A percentile compares a stretch with the other conserved stretches of the same genome.
Conservation (phyloP, 2,888 invertebrate genomes). For the Nymphalis polychloros region DNA sequence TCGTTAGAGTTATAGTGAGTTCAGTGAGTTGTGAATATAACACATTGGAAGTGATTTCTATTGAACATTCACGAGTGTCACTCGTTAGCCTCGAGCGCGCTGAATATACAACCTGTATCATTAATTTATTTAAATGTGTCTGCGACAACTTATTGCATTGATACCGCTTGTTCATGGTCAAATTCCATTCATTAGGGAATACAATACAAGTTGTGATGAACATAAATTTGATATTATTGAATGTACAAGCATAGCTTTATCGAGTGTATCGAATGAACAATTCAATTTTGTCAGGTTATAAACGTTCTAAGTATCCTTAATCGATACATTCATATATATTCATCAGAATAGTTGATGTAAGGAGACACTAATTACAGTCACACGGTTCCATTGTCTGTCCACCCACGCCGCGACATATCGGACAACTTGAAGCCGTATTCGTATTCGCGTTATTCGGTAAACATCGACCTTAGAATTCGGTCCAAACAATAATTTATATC, state of each 20-base stretch:
- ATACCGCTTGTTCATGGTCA: conserved; percentile 61
- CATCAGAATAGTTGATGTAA: conserved; percentile 50
- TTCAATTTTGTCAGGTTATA: conserved; percentile 5
- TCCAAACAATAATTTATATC: conserved; percentile 2
- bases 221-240: neutral
- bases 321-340: conserved; percentile 13
- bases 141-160: conserved; percentile 60
- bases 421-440: conserved; percentile 49
- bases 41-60: conserved; percentile 61
- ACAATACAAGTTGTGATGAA: conserved; percentile 17
- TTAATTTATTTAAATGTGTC: conserved; percentile 67
- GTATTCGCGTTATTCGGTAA: conserved; percentile 51
- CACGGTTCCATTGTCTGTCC: conserved; percentile 53
- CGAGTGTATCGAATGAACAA: conserved; percentile 1
- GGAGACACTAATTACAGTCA: conserved; percentile 52
- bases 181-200: conserved; percentile 42
- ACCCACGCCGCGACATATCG: conserved; percentile 50
- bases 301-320: conserved; percentile 19
- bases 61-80: conserved; percentile 50
- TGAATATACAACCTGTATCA: conserved; percentile 54
- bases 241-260: neutral
- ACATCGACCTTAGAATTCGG: conserved; percentile 51
- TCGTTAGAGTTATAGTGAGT: conserved; percentile 54
- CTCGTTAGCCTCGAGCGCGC: conserved; percentile 66
- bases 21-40: conserved; percentile 62